Evolutionary conservation across 2,797 vertebrate genomes (phyloP), one percentile per base, ranked within the genome.

Genomic region (Varecia variegata): DNA sequence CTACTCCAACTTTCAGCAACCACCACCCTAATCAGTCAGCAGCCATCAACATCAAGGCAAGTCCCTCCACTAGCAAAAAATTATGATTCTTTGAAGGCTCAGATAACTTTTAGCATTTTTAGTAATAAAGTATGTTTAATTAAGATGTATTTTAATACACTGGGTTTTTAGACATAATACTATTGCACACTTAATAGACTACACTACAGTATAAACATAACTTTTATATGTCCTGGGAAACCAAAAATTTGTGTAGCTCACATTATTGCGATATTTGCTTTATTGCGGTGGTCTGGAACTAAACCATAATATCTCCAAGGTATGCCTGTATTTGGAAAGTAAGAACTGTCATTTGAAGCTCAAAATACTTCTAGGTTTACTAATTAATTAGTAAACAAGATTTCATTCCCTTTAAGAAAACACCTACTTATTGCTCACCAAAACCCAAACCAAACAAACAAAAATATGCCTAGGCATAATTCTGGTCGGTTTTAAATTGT

Each of bases 361-460:
- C 35, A 93, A 90, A 96, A 91, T 82, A 95, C 32, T 88, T 80
- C 30, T 65, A 32, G n/a, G 25, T 83, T 79, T 92, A 79, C 45
- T 86, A 96, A 83, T 83, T 87, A 60, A 90, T 21, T 83, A 68
- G 74, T 32, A 94, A 93, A 70, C 21, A 23, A 80, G 35, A 52
- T 87, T 89, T 83, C 35, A 60, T 40, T 93, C 62, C 79, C 47
- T 95, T 83, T 56, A 92, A 47, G 40, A 76, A 92, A 95, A 79
- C 32, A 38, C 21, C 30, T 87, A 88, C 5, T 82, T 93, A 83
- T 23, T 71, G 47, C 9, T 96, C 87, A 74, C n/a, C 14, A 73
- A 92, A 86, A 81, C 93, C 25, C 6, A 94, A 91, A 67, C n/a
- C 17, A 68, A 38, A n/a, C 52, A 30, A 62, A 35, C 40, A 40